phyloP scores from a whole-genome alignment of 37 sponge, comb jelly and placozoan genomes.

The Mnemiopsis leidyi region DNA sequence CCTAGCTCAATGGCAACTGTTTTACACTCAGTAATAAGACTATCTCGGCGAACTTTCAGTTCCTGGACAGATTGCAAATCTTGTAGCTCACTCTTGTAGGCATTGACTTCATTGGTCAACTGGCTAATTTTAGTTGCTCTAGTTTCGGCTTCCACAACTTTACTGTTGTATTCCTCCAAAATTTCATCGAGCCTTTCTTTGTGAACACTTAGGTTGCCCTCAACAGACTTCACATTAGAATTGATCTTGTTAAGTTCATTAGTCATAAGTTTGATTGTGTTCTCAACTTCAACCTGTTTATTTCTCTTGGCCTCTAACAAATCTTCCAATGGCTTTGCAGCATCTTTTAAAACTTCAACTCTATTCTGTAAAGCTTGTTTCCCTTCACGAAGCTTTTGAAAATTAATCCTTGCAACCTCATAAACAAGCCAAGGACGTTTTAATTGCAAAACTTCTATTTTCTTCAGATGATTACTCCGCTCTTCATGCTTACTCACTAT shows the following conservation, averaged over 20 bases:
- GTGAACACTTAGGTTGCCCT: not conserved
- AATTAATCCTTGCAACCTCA: conserved; percentile 68
- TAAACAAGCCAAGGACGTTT: conserved; percentile 94
- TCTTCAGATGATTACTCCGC: conserved; percentile 68
- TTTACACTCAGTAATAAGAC: not conserved
- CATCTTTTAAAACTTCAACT: conserved; percentile 47
- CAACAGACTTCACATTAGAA: not conserved
- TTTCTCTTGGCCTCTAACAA: not conserved
- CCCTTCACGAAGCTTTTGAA: conserved; percentile 66
- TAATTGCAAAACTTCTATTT: conserved; percentile 72
- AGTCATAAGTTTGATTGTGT: not conserved
- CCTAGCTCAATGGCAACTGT: not conserved
- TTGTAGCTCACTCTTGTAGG: conserved; percentile 31
- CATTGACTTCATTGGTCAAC: conserved; percentile 27
- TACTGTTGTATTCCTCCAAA: not conserved
- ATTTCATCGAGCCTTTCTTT: conserved; percentile 23
- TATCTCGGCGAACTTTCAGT: not conserved
- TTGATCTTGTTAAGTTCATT: not conserved
- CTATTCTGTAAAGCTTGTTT: conserved; percentile 67
- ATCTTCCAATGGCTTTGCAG: conserved; percentile 19
- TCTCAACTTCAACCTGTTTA: conserved; percentile 49
- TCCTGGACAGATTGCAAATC: conserved; percentile 62
- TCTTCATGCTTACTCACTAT: conserved; percentile 77
- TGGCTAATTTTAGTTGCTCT: not conserved
- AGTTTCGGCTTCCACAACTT: not conserved